Percentiles rank a stretch among this genome's conserved stretches.
phyloP scores from a whole-genome alignment of 2,888 invertebrate genomes.

The Euproctis similis region DNA sequence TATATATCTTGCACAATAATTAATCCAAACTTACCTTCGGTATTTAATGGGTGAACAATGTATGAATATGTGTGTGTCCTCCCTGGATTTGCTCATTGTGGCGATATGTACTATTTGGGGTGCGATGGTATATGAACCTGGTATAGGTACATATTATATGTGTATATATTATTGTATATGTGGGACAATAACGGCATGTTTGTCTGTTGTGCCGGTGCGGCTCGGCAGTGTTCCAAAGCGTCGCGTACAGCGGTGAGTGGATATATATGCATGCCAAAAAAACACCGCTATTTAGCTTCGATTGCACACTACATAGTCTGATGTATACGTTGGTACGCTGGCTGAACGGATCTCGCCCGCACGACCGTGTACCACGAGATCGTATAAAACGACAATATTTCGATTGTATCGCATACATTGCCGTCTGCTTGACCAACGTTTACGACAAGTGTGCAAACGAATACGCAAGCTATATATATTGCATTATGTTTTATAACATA shows the following conservation, averaged over 20 bases:
- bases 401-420: neutral
- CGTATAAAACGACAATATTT: neutral
- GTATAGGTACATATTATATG: no score
- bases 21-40: no score
- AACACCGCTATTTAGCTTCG: conserved; percentile 34
- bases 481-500: conserved; percentile 20
- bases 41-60: no score
- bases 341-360: conserved; percentile 31
- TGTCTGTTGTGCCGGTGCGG: conserved; percentile 72
- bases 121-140: conserved; percentile 22
- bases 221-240: conserved; percentile 93
- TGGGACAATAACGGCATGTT: conserved; percentile 68
- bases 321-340: conserved; percentile 53
- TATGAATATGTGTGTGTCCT: no score
- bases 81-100: conserved; percentile 7
- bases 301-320: conserved; percentile 12
- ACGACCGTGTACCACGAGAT: no score
- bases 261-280: conserved; percentile 70
- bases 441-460: conserved; percentile 7
- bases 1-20: no score
- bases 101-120: conserved; percentile 16
- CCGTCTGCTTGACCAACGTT: neutral
- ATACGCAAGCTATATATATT: conserved; percentile 8
- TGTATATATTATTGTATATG: conserved; percentile 28
- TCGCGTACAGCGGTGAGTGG: conserved; percentile 96